Evolutionary conservation across 2,113 vertebrate genomes (phyloP), one percentile per base, ranked within the genome.

Genomic region (Corythaeola cristata): DNA sequence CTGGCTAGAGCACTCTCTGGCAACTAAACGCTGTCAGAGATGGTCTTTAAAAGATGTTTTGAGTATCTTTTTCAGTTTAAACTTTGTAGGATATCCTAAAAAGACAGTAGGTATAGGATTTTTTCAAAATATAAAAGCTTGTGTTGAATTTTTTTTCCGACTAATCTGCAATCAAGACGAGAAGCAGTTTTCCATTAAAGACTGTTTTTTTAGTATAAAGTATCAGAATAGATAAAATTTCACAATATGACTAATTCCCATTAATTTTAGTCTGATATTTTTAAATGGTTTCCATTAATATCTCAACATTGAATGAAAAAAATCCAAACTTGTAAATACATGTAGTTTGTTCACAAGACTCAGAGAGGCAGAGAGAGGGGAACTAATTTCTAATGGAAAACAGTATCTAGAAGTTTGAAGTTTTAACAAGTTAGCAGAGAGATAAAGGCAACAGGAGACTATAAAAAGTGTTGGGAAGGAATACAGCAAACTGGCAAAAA

Each of bases 51-150:
- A 84, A 56, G 27, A 56, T 8, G 4, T 45, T 50, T 8, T 22
- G 23, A 78, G 21, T 4, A 5, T 16, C 27, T 55, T 73, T 56
- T 49, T 19, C 17, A 5, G 2, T 68, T 77, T 11, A 35, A 18
- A 32, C 78, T 26, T 45, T 90, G 22, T 20, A 71, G 17, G 9
- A 0, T 44, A 37, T 37, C 5, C 23, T 22, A 41, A 60, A 17
- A 58, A 30, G 2, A 32, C 1, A 39, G 1, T 9, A 68, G 50
- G 1, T 22, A 50, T 2, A 60, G 7, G 23, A 4, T 8, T 66
- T 62, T 87, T 85, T 68, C 17, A 55, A 85, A 81, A 52, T n/a
- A 21, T 4, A 12, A 24, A 5, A 72, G 6, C 56, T 53, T 64
- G 3, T n/a, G 12, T 56, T 44, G 5, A 11, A 2, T 23, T 59